Conservation (phyloP, 2,797 vertebrate genomes). For the Ctenosaura bakeri region DNA sequence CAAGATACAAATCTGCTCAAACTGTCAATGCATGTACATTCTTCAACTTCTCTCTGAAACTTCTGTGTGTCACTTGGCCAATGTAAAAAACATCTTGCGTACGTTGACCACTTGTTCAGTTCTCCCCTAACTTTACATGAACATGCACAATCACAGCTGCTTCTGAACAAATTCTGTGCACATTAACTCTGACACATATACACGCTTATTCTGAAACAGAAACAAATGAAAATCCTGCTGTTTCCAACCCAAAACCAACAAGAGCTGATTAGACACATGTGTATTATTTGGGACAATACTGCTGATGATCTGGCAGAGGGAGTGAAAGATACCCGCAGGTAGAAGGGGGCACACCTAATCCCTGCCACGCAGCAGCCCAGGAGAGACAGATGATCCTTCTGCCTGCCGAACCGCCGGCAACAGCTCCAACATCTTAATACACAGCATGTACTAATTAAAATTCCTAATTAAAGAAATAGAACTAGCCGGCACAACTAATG, state of each 20-base stretch:
- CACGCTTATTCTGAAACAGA: background rate
- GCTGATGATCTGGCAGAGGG: slow-evolving; percentile 16
- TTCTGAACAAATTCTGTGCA: background rate
- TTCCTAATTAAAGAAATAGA: slow-evolving; percentile 70
- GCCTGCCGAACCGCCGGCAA: slow-evolving; percentile 70
- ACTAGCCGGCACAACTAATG: slow-evolving; percentile 66
- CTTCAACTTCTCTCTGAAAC: background rate
- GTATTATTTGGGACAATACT: slow-evolving; percentile 32
- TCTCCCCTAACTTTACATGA: background rate
- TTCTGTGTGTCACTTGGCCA: background rate
- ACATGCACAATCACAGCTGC: background rate
- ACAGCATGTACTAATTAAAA: slow-evolving; percentile 77
- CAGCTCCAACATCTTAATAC: slow-evolving; percentile 76
- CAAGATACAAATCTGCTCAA: background rate
- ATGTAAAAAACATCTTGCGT: background rate
- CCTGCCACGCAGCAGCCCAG: slow-evolving; percentile 66
- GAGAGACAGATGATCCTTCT: slow-evolving; percentile 70
- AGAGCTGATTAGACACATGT: slow-evolving; percentile 39
- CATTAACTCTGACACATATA: background rate
- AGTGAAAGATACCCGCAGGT: slow-evolving; percentile 63
- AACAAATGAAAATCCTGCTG: slow-evolving; percentile 27
- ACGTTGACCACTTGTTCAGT: background rate
- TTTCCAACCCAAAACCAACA: background rate
- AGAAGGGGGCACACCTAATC: slow-evolving; percentile 70
- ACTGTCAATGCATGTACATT: background rate